Base-by-base conservation (phyloP, 2,888 invertebrate species). In the Lasiommata megera region DNA sequence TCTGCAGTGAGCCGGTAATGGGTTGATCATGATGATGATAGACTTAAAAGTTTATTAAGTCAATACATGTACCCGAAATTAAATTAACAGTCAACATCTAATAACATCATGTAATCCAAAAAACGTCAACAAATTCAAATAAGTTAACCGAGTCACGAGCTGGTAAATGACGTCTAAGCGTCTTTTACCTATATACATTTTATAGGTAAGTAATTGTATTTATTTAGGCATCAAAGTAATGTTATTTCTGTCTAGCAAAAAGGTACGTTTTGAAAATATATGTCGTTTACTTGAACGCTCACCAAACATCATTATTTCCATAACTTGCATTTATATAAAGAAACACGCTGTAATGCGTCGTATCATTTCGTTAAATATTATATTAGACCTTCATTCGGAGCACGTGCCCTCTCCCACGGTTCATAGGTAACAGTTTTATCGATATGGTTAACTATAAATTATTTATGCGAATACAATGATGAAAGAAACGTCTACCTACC, bases 301-400 rank as follows among this genome's bases (percentile, higher is more conserved):
- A 18, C 37, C 29, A 51, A 53, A 37, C 47, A 17, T 38, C 40
- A 12, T 40, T 56, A 54, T 54, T 54, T 50, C n/a, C 31, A 28
- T 28, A 53, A 43, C 18, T 54, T 50, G 7, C 38, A 34, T 54
- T 14, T 17, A n/a, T 18, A 43, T 29, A 54, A 53, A 48, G 36
- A 46, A 41, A 54, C 50, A 46, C 44, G 29, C 11, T 46, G 28
- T 41, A 51, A 50, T 18, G 41, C 43, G 14, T 28, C 17, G 18
- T 51, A 55, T 59, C 56, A 62, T 62, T 56, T 58, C 54, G 48
- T 59, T 54, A 36, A 50, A 54, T 23, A 23, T 54, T 51, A 46
- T 3, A 37, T 54, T 28, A 47, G 47, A 38, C 62, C 62, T 62
- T 62, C 54, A 12, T 5, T 7, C 5, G 23, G 5, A 23, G 18